These are phyloP conservation scores for Benitochromis conjunctus DNA, from an alignment of 2,113 vertebrate species.

Conservation along the genomic window DNA sequence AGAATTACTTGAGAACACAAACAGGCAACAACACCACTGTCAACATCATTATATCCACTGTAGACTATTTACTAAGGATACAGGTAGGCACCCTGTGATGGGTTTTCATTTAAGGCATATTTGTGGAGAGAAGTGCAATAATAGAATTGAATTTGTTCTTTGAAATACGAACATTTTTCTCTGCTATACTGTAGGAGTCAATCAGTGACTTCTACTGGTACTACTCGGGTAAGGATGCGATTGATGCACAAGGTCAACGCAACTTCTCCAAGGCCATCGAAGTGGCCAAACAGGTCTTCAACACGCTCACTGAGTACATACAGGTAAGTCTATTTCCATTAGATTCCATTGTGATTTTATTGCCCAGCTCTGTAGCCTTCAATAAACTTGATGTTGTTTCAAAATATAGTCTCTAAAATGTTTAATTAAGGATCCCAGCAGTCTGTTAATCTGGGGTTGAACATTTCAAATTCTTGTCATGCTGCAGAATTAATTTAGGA, in stretches of 20 bases:
- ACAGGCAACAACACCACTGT: slow-evolving; percentile 97
- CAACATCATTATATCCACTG: slow-evolving; percentile 95
- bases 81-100: slow-evolving; percentile 74
- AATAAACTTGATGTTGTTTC: background rate
- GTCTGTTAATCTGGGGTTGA: background rate
- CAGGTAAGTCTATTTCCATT: slow-evolving; percentile 75
- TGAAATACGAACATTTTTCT: background rate
- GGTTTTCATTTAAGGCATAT: background rate
- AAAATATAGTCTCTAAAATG: background rate
- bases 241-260: slow-evolving; percentile 86
- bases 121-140: background rate
- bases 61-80: slow-evolving; percentile 91
- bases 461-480: background rate
- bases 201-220: slow-evolving; percentile 99
- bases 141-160: background rate
- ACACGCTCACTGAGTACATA: slow-evolving; percentile 95
- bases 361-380: background rate
- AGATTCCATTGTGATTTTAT: background rate
- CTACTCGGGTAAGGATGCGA: slow-evolving; percentile 92
- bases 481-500: background rate
- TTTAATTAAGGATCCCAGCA: background rate
- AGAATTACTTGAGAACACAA: slow-evolving; percentile 94
- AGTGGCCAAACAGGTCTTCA: slow-evolving; percentile 95
- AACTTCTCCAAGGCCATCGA: slow-evolving; percentile 95
- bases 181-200: slow-evolving; percentile 78